Evolutionary conservation across 2,888 invertebrate genomes (phyloP), one percentile per base, ranked within the genome.

Genomic region (Ligdia adustata): DNA sequence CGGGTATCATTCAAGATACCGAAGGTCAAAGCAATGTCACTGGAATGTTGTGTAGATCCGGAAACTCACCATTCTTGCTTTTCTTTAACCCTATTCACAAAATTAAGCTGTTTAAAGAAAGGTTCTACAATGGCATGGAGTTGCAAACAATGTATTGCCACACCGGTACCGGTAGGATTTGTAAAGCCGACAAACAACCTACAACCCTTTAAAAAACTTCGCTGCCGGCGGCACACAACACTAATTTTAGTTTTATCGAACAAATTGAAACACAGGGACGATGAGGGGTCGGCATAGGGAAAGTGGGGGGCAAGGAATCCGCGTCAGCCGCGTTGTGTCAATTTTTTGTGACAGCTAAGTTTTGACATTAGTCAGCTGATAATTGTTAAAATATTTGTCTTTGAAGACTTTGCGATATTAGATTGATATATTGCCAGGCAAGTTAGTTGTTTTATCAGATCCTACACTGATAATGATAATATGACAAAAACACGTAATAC

Each of bases 11-110:
- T 28, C 26, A 43, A 45, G 20, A 7, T 41, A 40, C n/a, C 49
- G 59, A 77, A 88, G 88, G 88, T 87, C 88, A 83, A 66, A 55
- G 64, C 75, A 86, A 88, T 80, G 88, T 87, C 88, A 86, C 63
- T 71, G 68, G 64, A 68, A 67, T 39, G n/a, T n/a, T n/a, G n/a
- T 51, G 58, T 27, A 4, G n/a, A 37, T 4, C 3, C 52, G 42
- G 53, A 39, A 46, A 70, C 85, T 79, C 70, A 87, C 87, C 87
- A 87, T 83, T 69, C 65, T 67, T 41, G 37, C 9, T 50, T 49
- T 15, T 29, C 18, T 47, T 9, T 26, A 26, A 33, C 15, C 33
- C 16, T 12, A 54, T 38, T 27, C 26, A 13, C 20, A 24, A 37
- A 45, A 16, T 11, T 28, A 5, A 9, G 4, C 7, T 16, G 14